Conservation (phyloP, 2,113 vertebrate species). For the Rattus rattus region DNA sequence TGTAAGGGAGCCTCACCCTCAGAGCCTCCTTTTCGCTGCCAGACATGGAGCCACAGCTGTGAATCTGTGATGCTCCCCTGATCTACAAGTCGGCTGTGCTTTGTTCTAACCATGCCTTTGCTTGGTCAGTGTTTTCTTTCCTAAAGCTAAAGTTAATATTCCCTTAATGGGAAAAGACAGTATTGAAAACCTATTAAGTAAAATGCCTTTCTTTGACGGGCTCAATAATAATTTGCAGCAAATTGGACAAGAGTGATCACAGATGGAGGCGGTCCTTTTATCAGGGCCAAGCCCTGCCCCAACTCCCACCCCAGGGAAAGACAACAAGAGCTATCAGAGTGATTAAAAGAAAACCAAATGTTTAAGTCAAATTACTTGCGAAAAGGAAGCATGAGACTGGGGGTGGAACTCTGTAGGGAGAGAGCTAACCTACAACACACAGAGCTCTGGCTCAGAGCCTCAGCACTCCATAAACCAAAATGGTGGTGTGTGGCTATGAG, state of each 20-base stretch:
- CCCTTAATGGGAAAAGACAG: neutral
- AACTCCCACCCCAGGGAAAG: neutral
- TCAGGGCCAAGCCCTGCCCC: neutral
- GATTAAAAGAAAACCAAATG: neutral
- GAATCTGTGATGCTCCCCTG: neutral
- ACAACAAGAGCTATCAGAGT: neutral
- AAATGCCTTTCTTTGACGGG: slow-evolving; percentile 31
- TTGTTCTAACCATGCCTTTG: neutral
- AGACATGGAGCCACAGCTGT: neutral
- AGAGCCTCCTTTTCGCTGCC: neutral
- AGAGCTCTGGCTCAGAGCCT: neutral
- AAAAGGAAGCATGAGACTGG: neutral
- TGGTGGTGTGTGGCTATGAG: neutral
- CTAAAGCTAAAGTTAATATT: neutral
- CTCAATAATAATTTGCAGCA: slow-evolving; percentile 51
- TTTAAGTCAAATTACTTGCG: neutral
- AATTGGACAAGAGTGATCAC: slow-evolving; percentile 36
- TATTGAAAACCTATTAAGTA: slow-evolving; percentile 30
- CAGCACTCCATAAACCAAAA: neutral
- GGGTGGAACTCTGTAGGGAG: too few relatives aligned
- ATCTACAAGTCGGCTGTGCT: neutral
- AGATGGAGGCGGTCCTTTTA: neutral
- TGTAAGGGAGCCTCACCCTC: neutral
- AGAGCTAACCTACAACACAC: neutral
- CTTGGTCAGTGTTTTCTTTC: neutral